Base-by-base conservation (phyloP, 2,797 vertebrate species). In the Pangasius djambal region DNA sequence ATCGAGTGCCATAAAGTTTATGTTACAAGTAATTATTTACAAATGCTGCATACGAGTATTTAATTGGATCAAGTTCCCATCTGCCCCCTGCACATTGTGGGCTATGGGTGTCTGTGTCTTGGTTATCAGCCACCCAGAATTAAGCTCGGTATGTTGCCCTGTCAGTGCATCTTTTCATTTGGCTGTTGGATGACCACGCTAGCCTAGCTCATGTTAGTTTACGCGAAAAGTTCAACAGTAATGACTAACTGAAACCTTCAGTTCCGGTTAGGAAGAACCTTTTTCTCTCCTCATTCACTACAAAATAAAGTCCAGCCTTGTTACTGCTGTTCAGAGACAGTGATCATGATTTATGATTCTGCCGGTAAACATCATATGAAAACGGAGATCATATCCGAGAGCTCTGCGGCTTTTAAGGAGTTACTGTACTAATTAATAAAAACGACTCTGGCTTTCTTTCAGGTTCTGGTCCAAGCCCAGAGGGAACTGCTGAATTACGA, bases 391-490 rank as follows among this genome's bases (percentile, higher is more conserved):
- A 34, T 37, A 8, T 20, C 34, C 3, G 34, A 72, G 20, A 40
- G 8, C 69, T 3, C 7, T 50, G 10, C 13, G 13, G 31, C 25
- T 15, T 79, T 15, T 61, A 61, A 59, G 34, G 2, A 61, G 20
- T 61, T 7, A 25, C 2, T 40, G 10, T 16, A 63, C 22, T 61
- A 28, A 61, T 65, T 44, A 16, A 20, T 65, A 20, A 9, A n/a
- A 83, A 63, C 63, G 31, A 12, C 7, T 34, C 86, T 91, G 90
- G 6, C 90, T 92, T 72, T 89, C 86, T 85, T 88, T 88, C 94
- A 99, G 98, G 98, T 99, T 44, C 94, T 99, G 89, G 86, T 97
- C 55, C 96, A 98, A 93, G 97, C 97, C 9, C 98, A 99, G 92
- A 97, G 97, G 90, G 98, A 99, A 90, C 86, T 99, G 67, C 70